Base-by-base conservation (phyloP, 2,113 vertebrate genomes). In the Scatophagus argus region DNA sequence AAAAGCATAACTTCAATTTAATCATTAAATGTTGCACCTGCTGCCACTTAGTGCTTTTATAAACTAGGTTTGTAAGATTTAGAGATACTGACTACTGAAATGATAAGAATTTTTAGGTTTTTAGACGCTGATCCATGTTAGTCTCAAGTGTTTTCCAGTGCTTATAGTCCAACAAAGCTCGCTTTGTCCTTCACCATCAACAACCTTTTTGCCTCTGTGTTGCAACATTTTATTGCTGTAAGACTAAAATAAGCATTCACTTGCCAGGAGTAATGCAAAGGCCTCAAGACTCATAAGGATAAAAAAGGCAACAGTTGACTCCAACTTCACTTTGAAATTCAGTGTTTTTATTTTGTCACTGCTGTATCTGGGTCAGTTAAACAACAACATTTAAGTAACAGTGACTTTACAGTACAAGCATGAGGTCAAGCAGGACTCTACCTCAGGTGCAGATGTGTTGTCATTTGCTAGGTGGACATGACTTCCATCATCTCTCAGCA, bases 61-160 rank as follows among this genome's bases (percentile, higher is more conserved):
- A 85, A 79, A 66, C 54, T 65, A 36, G 62, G 78, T 47, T n/a
- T n/a, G n/a, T 78, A 61, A 78, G 81, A 68, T 75, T 83, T 73
- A 62, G 49, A 83, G 64, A 87, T 79, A 41, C 55, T 68, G 43
- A 54, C n/a, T 5, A 16, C 14, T 55, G 16, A 43, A 54, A n/a
- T 27, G 36, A 55, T 47, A 47, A 54, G n/a, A 39, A 67, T 36
- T 31, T 64, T 76, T 64, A n/a, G 49, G 71, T 52, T 84, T 81
- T 80, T 64, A n/a, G n/a, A n/a, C n/a, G n/a, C 69, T 25, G 54
- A 62, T 83, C 76, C 77, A 83, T 63, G 73, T 47, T 59, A 6
- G 34, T 54, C 47, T 66, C 25, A 4, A 59, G 52, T 74, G 78
- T 69, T 77, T 71, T 68, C 11, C 66, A 43, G 52, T 5, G 4